These are phyloP conservation scores for Drosophila setifemur DNA, from an alignment of 1,140 invertebrate species.

Conservation along the genomic window DNA sequence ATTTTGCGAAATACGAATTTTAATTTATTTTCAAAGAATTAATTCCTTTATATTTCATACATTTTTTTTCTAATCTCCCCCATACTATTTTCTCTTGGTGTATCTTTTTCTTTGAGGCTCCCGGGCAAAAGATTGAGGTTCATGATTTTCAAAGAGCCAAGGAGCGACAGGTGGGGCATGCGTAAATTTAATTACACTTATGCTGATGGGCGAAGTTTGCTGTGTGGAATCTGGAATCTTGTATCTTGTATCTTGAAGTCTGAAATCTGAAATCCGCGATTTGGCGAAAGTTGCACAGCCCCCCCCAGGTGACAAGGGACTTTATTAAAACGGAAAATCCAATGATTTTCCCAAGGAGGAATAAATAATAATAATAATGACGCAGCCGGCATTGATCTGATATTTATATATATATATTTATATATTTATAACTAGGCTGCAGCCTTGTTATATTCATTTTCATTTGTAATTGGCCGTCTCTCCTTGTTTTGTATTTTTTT, in stretches of 20 bases:
- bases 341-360: neutral
- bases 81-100: too few relatives aligned
- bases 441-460: constrained; percentile 3
- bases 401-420: too few relatives aligned
- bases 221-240: too few relatives aligned
- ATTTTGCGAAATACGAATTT: too few relatives aligned
- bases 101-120: too few relatives aligned
- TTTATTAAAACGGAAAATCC: constrained; percentile 5
- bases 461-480: neutral
- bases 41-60: too few relatives aligned
- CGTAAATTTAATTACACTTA: constrained; percentile 74
- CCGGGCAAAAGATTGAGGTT: too few relatives aligned
- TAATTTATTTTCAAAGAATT: too few relatives aligned
- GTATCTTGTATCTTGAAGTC: too few relatives aligned
- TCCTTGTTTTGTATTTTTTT: neutral
- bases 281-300: neutral
- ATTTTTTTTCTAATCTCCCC: too few relatives aligned
- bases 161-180: constrained; percentile 24
- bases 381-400: constrained; percentile 6
- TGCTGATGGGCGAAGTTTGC: constrained; percentile 31
- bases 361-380: constrained; percentile 3
- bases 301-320: constrained; percentile 1
- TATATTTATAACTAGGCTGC: too few relatives aligned
- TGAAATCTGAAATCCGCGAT: neutral
- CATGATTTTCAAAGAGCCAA: too few relatives aligned